phyloP scores from a whole-genome alignment of 1,140 invertebrate genomes.

The Cyrtorhinus lividipennis region DNA sequence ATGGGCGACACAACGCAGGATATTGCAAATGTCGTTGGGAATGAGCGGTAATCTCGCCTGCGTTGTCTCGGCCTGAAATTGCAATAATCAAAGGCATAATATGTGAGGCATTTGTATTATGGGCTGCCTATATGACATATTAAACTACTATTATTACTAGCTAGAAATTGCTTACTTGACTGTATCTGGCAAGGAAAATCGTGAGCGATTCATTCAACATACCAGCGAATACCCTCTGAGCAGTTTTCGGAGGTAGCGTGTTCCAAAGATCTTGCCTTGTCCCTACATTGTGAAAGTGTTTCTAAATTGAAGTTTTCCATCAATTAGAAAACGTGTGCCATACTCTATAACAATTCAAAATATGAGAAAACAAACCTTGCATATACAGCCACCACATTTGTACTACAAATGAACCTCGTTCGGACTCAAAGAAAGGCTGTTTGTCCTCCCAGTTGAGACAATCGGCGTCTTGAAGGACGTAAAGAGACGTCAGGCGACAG shows the following conservation, averaged over 20 bases:
- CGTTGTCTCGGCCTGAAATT: conserved; percentile 41
- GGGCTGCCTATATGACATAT: too few relatives aligned
- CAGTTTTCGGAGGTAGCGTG: conserved; percentile 64
- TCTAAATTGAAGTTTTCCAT: too few relatives aligned
- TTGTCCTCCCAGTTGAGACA: conserved; percentile 49
- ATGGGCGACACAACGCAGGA: conserved; percentile 52
- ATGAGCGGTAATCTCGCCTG: conserved; percentile 41
- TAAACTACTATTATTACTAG: too few relatives aligned
- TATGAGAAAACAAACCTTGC: conserved; percentile 39
- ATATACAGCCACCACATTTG: conserved; percentile 79
- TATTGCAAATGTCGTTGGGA: conserved; percentile 55
- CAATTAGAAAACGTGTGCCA: too few relatives aligned
- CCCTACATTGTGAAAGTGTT: conserved; percentile 32
- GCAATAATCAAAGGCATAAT: neutral
- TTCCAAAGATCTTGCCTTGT: conserved; percentile 61
- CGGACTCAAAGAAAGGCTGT: conserved; percentile 46
- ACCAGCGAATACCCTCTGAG: conserved; percentile 57
- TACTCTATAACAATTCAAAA: too few relatives aligned
- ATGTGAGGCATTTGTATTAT: too few relatives aligned
- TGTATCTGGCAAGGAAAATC: conserved; percentile 55
- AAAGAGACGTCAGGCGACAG: conserved; percentile 53
- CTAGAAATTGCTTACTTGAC: conserved; percentile 45
- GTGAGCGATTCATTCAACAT: conserved; percentile 67
- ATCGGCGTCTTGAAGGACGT: conserved; percentile 61
- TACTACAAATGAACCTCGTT: conserved; percentile 55